Evolutionary conservation across 1,140 invertebrate genomes (phyloP).

Genomic region (Eciton burchellii): DNA sequence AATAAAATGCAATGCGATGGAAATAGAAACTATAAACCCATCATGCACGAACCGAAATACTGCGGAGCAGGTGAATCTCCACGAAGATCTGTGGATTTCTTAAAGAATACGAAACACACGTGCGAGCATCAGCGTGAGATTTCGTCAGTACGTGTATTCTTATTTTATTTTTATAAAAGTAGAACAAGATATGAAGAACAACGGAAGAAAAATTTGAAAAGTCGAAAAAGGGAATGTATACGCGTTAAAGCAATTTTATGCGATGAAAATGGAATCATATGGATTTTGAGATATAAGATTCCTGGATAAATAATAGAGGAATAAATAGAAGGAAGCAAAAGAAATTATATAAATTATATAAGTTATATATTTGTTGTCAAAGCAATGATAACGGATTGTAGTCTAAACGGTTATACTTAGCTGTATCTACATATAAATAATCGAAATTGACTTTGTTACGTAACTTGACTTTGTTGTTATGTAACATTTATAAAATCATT

Average conservation of each 20-base stretch:
- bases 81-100: constrained; percentile 38
- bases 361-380: too few relatives aligned
- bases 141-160: background rate
- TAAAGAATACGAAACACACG: constrained; percentile 16
- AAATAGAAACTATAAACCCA: constrained; percentile 32
- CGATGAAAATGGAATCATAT: background rate
- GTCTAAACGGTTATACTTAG: background rate
- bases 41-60: background rate
- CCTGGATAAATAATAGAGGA: background rate
- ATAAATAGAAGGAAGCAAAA: background rate
- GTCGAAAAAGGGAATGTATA: background rate
- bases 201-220: background rate
- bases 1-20: background rate
- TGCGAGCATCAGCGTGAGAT: constrained; percentile 34
- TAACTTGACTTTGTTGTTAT: too few relatives aligned
- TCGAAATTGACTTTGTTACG: too few relatives aligned
- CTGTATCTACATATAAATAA: too few relatives aligned
- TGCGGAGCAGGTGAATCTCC: constrained; percentile 62
- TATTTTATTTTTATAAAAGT: background rate
- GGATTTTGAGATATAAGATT: background rate
- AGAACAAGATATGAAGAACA: constrained; percentile 3
- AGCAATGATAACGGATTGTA: background rate
- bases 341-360: background rate
- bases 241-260: background rate
- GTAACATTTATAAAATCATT: too few relatives aligned